Conservation (phyloP, 2,113 vertebrate species). For the Lepidiolamprologus cunningtoni region DNA sequence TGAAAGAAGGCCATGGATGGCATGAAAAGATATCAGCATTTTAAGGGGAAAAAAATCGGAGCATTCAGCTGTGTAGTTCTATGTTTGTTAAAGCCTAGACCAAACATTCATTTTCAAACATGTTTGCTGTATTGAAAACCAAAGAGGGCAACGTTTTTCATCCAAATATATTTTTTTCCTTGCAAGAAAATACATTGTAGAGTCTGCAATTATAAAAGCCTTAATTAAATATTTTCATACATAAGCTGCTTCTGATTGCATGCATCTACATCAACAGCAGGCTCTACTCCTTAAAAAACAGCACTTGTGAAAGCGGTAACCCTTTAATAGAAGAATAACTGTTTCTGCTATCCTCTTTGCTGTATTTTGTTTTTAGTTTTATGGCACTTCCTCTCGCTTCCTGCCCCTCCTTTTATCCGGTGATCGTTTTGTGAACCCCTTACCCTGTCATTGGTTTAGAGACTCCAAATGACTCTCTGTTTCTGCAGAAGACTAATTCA, state of each 20-base stretch:
- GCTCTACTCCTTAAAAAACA: neutral
- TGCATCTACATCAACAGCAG: neutral
- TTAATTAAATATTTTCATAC: neutral
- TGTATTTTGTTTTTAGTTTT: conserved; percentile 25
- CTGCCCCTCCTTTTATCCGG: conserved; percentile 29
- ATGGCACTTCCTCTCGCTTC: neutral
- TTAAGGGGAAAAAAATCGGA: conserved; percentile 10
- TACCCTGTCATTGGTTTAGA: conserved; percentile 66
- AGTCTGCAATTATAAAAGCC: neutral
- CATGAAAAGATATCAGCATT: conserved; percentile 42
- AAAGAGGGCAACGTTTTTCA: neutral
- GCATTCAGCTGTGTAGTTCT: conserved; percentile 7
- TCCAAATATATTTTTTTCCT: neutral
- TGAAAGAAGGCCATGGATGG: conserved; percentile 51
- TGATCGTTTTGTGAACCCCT: conserved; percentile 65
- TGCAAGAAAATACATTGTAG: neutral
- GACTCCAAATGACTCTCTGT: conserved; percentile 68
- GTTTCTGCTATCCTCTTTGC: conserved; percentile 1
- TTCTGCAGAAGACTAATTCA: conserved; percentile 61
- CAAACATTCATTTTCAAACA: neutral
- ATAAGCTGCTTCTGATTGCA: neutral
- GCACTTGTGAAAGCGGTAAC: neutral
- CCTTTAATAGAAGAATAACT: conserved; percentile 13
- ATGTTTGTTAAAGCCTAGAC: neutral
- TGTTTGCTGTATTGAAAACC: neutral